These are phyloP conservation scores for Tetramorium bicarinatum DNA, from an alignment of 2,888 invertebrate species.

Conservation along the genomic window DNA sequence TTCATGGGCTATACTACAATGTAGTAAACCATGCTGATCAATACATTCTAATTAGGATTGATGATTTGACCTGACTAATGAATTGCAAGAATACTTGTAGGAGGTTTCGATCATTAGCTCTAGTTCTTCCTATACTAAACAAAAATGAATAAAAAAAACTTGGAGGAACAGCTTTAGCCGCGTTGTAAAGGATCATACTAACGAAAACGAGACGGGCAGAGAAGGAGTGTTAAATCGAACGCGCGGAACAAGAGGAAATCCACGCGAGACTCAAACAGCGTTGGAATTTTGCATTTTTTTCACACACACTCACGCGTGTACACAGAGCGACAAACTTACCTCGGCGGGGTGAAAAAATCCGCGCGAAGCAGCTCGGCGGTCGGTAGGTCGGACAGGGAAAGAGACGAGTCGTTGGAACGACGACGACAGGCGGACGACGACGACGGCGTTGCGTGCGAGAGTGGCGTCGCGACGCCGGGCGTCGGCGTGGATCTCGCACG, in stretches of 20 bases:
- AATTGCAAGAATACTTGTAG: not conserved
- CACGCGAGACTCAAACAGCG: not conserved
- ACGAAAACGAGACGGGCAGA: not conserved
- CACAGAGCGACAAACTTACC: conserved; percentile 67
- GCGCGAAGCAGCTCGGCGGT: conserved; percentile 51
- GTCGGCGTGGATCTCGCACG: conserved; percentile 77
- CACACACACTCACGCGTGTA: conserved; percentile 32
- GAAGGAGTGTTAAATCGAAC: not conserved
- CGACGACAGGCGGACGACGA: conserved; percentile 12
- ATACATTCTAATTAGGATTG: not conserved
- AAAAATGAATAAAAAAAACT: not conserved
- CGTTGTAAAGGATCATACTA: not conserved
- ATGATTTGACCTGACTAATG: not conserved
- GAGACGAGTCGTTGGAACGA: conserved; percentile 56
- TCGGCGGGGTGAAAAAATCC: conserved; percentile 66
- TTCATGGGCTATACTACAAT: not conserved
- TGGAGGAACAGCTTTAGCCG: not conserved
- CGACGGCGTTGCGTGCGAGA: conserved; percentile 78
- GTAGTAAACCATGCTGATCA: not conserved
- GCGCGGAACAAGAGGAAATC: conserved; percentile 1
- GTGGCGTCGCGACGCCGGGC: conserved; percentile 81
- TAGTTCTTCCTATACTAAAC: not conserved
- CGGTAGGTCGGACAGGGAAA: conserved; percentile 61
- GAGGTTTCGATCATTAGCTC: not conserved
- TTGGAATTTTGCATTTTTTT: conserved; percentile 12